phyloP scores from a whole-genome alignment of 2,888 invertebrate genomes.

The Rotaria magnacalcarata region DNA sequence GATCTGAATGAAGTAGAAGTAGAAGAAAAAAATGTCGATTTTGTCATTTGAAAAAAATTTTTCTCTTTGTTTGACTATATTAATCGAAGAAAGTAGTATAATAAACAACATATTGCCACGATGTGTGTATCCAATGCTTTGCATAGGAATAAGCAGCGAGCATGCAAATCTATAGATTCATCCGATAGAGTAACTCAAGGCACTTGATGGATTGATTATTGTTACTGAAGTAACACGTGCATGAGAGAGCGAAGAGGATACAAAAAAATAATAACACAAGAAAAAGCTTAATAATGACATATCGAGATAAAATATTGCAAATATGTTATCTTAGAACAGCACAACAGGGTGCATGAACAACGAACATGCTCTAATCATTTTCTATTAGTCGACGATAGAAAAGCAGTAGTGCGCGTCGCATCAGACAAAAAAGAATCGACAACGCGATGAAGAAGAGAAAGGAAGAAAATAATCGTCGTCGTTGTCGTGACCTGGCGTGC shows the following conservation, averaged over 20 bases:
- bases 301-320: not conserved
- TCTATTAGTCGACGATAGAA: slow-evolving; percentile 17
- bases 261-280: no score
- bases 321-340: not conserved
- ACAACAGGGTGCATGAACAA: slow-evolving; percentile 21
- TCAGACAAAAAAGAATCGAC: slow-evolving; percentile 14
- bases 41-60: not conserved
- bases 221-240: not conserved
- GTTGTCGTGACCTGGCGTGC: slow-evolving; percentile 4
- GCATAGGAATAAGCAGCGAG: no score
- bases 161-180: no score
- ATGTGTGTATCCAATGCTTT: not conserved
- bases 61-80: not conserved
- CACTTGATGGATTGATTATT: not conserved
- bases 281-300: not conserved
- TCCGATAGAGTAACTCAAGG: not conserved
- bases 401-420: not conserved
- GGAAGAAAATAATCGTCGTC: slow-evolving; percentile 11
- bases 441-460: not conserved
- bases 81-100: not conserved
- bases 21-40: not conserved
- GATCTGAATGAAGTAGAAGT: not conserved
- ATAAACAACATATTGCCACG: not conserved
- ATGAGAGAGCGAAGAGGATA: not conserved
- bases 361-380: slow-evolving; percentile 11